A percentile compares a stretch with the other conserved stretches of the same genome.
phyloP scores from a whole-genome alignment of 2,888 invertebrate genomes.

The Machimus atricapillus region DNA sequence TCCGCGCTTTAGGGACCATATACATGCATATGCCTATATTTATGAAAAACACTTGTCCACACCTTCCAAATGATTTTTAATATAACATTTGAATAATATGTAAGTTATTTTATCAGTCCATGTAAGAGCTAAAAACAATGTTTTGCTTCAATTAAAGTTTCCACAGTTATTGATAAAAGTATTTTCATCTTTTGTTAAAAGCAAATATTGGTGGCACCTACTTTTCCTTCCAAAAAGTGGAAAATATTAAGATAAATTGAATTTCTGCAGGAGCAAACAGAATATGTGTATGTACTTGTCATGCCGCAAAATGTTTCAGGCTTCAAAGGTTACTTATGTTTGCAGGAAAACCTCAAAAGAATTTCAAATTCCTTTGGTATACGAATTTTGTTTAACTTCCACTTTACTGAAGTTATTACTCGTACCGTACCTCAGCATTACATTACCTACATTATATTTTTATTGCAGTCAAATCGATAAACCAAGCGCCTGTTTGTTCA shows the following conservation, averaged over 20 bases:
- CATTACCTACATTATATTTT: neutral
- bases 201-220: neutral
- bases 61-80: too few species aligned
- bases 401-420: neutral
- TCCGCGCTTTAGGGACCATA: too few species aligned
- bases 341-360: neutral
- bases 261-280: neutral
- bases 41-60: too few species aligned
- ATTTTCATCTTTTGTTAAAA: neutral
- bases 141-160: neutral
- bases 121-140: neutral
- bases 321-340: neutral
- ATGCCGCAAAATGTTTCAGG: neutral
- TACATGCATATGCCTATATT: too few species aligned
- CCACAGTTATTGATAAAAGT: neutral
- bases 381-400: neutral
- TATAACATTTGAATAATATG: too few species aligned
- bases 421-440: neutral
- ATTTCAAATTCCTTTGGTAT: neutral
- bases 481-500: neutral
- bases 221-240: neutral
- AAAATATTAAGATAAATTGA: neutral
- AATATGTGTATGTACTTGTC: neutral
- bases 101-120: too few species aligned
- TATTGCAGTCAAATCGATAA: neutral